A percentile compares a stretch with the other conserved stretches of the same genome.
Conservation (phyloP, 2,797 vertebrate genomes). For the Channallabes apus region DNA sequence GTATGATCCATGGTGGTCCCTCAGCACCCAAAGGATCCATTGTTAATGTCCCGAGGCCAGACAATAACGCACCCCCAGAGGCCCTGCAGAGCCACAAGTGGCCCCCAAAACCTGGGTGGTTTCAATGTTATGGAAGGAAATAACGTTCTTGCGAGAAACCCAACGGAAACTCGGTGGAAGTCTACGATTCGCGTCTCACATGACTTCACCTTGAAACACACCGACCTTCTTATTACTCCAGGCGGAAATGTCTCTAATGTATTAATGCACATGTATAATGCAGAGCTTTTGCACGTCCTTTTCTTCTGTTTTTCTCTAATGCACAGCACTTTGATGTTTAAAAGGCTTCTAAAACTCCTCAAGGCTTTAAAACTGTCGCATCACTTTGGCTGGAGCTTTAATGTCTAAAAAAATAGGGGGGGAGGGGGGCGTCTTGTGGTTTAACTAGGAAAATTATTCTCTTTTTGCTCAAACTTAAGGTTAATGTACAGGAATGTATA, state of each 20-base stretch:
- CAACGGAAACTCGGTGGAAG: not conserved
- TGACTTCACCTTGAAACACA: conserved; percentile 14
- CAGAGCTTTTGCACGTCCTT: conserved; percentile 21
- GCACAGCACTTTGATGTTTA: conserved; percentile 25
- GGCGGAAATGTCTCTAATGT: conserved; percentile 30
- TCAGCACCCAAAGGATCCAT: too few relatives aligned
- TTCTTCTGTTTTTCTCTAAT: conserved; percentile 27
- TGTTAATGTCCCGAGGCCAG: too few relatives aligned
- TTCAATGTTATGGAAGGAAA: not conserved
- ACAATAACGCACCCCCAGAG: too few relatives aligned
- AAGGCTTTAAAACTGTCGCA: conserved; percentile 11
- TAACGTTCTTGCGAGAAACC: not conserved
- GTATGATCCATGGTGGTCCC: too few relatives aligned
- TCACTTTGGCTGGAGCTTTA: not conserved
- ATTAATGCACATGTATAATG: conserved; percentile 35
- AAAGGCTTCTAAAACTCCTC: conserved; percentile 20
- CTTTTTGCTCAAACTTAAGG: not conserved
- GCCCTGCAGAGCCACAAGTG: too few relatives aligned
- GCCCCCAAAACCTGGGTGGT: too few relatives aligned
- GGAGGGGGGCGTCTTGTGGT: not conserved
- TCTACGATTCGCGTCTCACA: not conserved
- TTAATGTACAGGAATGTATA: not conserved
- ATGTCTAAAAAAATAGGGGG: not conserved
- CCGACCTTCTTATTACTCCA: not conserved
- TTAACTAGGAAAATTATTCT: not conserved